phyloP scores from a whole-genome alignment of 1,140 invertebrate species.

The Drosophila sechellia region DNA sequence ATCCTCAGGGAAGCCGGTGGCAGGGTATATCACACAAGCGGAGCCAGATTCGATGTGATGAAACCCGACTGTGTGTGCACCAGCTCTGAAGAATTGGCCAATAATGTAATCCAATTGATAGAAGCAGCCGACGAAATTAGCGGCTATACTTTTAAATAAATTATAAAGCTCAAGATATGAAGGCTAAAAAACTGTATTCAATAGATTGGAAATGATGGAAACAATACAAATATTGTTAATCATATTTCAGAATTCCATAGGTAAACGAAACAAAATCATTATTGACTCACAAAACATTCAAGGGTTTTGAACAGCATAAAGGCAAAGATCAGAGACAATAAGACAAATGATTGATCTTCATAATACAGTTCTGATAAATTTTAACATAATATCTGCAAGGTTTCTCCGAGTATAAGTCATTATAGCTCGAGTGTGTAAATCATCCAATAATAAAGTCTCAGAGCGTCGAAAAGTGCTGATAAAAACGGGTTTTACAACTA shows the following conservation, averaged over 20 bases:
- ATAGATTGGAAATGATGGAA: not conserved
- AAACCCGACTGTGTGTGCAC: slow-evolving; percentile 87
- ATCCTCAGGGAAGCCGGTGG: slow-evolving; percentile 92
- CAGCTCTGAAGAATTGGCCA: slow-evolving; percentile 86
- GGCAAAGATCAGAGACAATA: not conserved
- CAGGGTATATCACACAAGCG: slow-evolving; percentile 87
- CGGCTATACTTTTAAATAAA: slow-evolving; percentile 47
- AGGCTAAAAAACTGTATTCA: not conserved
- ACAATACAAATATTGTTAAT: not conserved
- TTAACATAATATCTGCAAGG: slow-evolving; percentile 7
- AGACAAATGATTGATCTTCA: not conserved
- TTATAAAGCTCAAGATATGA: not conserved
- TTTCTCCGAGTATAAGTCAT: not conserved
- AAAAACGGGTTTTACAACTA: slow-evolving; percentile 48
- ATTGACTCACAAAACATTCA: too few relatives aligned
- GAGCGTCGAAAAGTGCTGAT: slow-evolving; percentile 7
- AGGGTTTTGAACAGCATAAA: too few relatives aligned
- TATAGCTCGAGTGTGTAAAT: slow-evolving; percentile 18
- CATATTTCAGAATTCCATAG: not conserved
- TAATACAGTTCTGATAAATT: too few relatives aligned
- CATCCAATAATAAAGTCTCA: slow-evolving; percentile 14
- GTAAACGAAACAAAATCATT: too few relatives aligned
- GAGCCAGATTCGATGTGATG: slow-evolving; percentile 88
- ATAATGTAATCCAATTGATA: slow-evolving; percentile 85
- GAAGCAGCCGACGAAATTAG: slow-evolving; percentile 79